Evolutionary conservation across 2,113 vertebrate species (phyloP).

Genomic region (Psammodynastes pulverulentus): DNA sequence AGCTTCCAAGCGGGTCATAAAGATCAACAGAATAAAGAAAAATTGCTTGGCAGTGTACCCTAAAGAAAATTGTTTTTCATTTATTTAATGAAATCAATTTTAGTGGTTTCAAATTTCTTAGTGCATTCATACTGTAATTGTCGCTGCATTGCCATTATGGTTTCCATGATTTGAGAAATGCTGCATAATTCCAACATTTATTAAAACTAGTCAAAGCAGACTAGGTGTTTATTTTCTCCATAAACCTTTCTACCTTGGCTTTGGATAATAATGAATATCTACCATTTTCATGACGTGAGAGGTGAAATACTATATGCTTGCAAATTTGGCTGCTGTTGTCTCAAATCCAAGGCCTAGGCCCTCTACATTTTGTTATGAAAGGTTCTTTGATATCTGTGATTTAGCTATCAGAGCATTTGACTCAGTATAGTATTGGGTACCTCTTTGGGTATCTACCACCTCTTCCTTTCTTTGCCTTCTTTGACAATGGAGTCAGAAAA

Average conservation of each 20-base stretch:
- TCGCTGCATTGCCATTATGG: conserved; percentile 29
- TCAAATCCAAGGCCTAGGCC: background rate
- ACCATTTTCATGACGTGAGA: background rate
- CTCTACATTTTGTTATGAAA: background rate
- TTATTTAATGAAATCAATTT: conserved; percentile 57
- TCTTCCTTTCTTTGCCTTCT: background rate
- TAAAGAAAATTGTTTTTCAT: conserved; percentile 55
- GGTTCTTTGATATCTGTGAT: background rate
- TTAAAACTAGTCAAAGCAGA: conserved; percentile 41
- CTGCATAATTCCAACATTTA: conserved; percentile 34
- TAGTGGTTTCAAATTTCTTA: conserved; percentile 52
- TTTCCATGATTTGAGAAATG: conserved; percentile 14
- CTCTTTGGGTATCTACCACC: background rate
- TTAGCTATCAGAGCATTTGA: background rate
- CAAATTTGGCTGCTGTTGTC: background rate
- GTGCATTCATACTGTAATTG: conserved; percentile 41
- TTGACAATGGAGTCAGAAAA: background rate
- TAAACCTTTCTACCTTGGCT: conserved; percentile 19
- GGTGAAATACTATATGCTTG: background rate
- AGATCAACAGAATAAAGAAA: conserved; percentile 67
- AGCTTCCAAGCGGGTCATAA: conserved; percentile 60
- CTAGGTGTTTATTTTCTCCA: background rate
- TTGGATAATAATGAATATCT: conserved; percentile 11
- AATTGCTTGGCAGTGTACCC: conserved; percentile 63
- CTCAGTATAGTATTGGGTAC: background rate